phyloP scores from a whole-genome alignment of 2,888 invertebrate species.

The Spodoptera exigua region DNA sequence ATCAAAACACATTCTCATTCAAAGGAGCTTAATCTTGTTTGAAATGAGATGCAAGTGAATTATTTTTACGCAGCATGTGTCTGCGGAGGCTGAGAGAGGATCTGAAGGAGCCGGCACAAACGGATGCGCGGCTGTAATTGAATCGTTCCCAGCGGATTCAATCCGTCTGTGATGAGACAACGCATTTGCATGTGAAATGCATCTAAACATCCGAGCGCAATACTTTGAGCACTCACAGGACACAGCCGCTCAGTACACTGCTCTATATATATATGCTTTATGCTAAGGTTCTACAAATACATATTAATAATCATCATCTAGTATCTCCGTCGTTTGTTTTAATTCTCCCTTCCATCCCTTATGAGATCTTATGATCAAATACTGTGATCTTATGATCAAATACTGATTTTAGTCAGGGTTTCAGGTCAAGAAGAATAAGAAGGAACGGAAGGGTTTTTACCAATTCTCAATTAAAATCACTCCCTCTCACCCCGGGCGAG shows the following conservation, averaged over 20 bases:
- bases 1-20: slow-evolving; percentile 7
- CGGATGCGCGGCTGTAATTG: slow-evolving; percentile 65
- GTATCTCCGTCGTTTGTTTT: no score
- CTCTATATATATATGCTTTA: slow-evolving; percentile 5
- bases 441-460: no score
- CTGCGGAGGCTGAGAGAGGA: slow-evolving; percentile 29
- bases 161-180: slow-evolving; percentile 61
- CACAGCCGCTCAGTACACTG: not conserved
- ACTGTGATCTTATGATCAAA: no score
- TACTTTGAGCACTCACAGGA: slow-evolving; percentile 29
- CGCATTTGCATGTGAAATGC: slow-evolving; percentile 69
- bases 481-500: no score
- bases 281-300: not conserved
- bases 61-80: slow-evolving; percentile 39
- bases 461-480: no score
- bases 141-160: slow-evolving; percentile 63
- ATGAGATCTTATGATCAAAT: no score
- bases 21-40: slow-evolving; percentile 8
- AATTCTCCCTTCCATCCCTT: no score
- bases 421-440: no score
- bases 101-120: slow-evolving; percentile 53
- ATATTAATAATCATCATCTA: no score
- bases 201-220: slow-evolving; percentile 52
- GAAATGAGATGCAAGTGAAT: slow-evolving; percentile 8
- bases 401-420: no score